Base-by-base conservation (phyloP, 2,113 vertebrate species). In the Aramus guarauna region DNA sequence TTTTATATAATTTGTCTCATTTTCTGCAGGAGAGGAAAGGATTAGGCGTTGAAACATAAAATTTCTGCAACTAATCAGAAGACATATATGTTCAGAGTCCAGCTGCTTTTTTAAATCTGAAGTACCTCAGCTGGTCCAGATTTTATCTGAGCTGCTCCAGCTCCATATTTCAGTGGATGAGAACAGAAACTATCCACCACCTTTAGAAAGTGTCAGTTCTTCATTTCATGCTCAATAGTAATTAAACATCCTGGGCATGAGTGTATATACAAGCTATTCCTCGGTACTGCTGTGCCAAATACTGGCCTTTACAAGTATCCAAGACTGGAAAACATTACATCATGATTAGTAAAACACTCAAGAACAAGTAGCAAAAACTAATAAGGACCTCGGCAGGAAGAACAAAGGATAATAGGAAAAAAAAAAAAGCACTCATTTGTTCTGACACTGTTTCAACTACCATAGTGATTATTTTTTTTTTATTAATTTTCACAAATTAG, bases 301-400 rank as follows among this genome's bases (percentile, higher is more conserved):
- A 52, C 45, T 66, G 78, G 66, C 59, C 86, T 90, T 84, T 79
- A 62, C 52, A 76, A 85, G 66, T 24, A 66, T 41, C 77, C 74
- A 79, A 2, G 53, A 58, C 62, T 89, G 77, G 83, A 91, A 97
- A 87, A 82, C 53, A 89, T 84, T 84, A 64, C 73, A 82, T 64
- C 84, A 66, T 4, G 13, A 95, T 79, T 47, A 92, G 56, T 37
- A 95, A 91, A 95, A 91, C 84, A 83, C 74, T 23, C 60, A 87
- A 91, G 87, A 92, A 92, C 43, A 94, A 95, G 74, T n/a, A 91
- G 89, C 73, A 91, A 89, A 92, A 87, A 7, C 45, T 68, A 82
- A 27, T 22, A 56, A 63, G 41, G 64, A 58, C 39, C 55, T 90
- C 66, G 87, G 68, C 30, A 94, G 68, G 52, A 94, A 78, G 68